Evolutionary conservation across 2,113 vertebrate species (phyloP).

Genomic region (Passer domesticus): DNA sequence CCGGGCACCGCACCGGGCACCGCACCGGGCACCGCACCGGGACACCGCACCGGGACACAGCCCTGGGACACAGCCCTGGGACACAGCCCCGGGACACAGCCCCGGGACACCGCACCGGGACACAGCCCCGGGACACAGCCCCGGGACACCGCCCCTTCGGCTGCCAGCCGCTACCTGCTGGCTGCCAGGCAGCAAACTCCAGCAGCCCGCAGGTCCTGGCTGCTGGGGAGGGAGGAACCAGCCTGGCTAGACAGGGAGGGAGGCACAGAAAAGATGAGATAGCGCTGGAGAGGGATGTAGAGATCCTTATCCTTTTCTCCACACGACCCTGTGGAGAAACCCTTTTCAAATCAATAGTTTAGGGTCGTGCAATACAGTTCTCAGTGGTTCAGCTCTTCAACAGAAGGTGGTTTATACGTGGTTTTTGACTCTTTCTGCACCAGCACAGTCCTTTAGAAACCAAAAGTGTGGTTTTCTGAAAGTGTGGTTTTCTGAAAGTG

Average conservation of each 20-base stretch:
- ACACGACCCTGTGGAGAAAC: no score
- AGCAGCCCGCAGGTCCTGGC: neutral
- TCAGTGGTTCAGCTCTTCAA: neutral
- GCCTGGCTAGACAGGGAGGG: neutral
- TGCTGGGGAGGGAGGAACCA: neutral
- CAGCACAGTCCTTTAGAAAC: neutral
- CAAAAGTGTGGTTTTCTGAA: neutral
- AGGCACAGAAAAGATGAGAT: neutral
- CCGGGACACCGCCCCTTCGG: no score
- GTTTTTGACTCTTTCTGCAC: neutral
- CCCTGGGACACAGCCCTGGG: fast-evolving
- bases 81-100: neutral
- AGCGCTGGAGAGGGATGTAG: neutral
- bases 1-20: no score
- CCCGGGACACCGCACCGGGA: no score
- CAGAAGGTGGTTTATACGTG: neutral
- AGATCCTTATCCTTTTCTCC: neutral
- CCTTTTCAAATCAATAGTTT: neutral
- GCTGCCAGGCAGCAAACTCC: neutral
- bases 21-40: no score
- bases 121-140: no score
- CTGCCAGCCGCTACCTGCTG: neutral
- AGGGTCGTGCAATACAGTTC: neutral
- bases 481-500: no score
- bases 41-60: no score